Evolutionary conservation across 2,113 vertebrate genomes (phyloP).

Genomic region (Sorex araneus): DNA sequence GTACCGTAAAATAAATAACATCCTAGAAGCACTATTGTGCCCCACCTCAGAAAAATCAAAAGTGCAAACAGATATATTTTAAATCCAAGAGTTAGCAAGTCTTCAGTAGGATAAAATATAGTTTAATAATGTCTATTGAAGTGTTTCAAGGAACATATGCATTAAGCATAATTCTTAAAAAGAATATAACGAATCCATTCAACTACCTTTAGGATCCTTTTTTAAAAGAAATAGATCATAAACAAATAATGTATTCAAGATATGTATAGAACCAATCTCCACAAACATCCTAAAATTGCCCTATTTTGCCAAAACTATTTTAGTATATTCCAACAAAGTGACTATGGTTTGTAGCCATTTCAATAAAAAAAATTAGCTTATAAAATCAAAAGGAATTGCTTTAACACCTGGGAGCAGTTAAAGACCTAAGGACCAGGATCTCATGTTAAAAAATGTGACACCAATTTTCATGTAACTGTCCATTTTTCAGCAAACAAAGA

Average conservation of each 20-base stretch:
- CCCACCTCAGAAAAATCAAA: not conserved
- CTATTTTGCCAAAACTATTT: conserved; percentile 58
- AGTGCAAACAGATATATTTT: not conserved
- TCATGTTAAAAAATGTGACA: conserved; percentile 16
- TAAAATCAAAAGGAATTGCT: conserved; percentile 52
- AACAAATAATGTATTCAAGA: conserved; percentile 41
- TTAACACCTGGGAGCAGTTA: conserved; percentile 13
- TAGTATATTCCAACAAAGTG: conserved; percentile 40
- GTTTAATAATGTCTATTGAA: conserved; percentile 32
- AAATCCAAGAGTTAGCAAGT: not conserved
- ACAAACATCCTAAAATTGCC: not conserved
- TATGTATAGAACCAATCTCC: conserved; percentile 48
- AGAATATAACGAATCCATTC: conserved; percentile 13
- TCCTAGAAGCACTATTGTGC: conserved; percentile 28
- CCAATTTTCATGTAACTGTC: conserved; percentile 12
- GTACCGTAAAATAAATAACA: conserved; percentile 24
- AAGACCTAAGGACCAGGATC: conserved; percentile 9
- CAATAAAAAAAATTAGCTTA: conserved; percentile 52
- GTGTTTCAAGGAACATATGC: not conserved
- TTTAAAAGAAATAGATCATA: conserved; percentile 4
- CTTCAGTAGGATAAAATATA: not conserved
- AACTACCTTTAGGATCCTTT: conserved; percentile 9
- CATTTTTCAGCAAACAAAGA: conserved; percentile 56
- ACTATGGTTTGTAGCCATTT: conserved; percentile 53
- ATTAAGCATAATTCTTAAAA: conserved; percentile 23